Evolutionary conservation across 2,797 vertebrate species (phyloP), one percentile per base, ranked within the genome.

Genomic region (Phrynocephalus forsythii): DNA sequence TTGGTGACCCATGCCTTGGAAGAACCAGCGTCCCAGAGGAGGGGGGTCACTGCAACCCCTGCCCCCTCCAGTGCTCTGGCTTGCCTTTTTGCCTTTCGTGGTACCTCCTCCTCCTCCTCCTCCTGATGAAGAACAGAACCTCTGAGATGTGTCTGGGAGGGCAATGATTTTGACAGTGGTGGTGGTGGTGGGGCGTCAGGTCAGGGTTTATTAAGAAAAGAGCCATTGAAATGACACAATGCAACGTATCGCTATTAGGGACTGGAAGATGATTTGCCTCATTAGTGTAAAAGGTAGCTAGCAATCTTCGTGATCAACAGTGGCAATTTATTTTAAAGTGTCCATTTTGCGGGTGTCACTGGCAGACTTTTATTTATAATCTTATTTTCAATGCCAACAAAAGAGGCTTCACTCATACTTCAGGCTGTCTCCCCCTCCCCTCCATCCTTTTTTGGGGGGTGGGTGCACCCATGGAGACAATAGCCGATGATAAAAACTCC

Each of bases 271-370:
- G 94, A 89, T 95, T 96, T 96, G 94, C 94, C 95, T 97, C 95
- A 96, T 97, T 97, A 96, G 95, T 92, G 95, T 96, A 95, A 97
- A 96, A 97, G 93, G 95, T 92, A 95, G 94, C 95, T 94, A 91
- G 96, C 96, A 96, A 97, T 97, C 97, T 97, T 94, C 94, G 90
- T 93, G 96, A 97, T 96, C 96, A 95, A 95, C 93, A 88, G 93
- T 95, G 90, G 96, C 96, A 96, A 97, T 97, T 97, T 97, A 96
- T 96, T 97, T 95, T 94, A 96, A 97, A 97, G 96, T 96, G 96
- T 96, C 96, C 96, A 96, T 97, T 97, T 97, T 97, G 96, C 93
- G 93, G 95, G 94, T 97, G 97, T 97, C 97, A 97, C 95, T 94
- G 95, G 95, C 96, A 95, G 96, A 96, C 95, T 97, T 97, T 96